phyloP scores from a whole-genome alignment of 2,113 vertebrate genomes.

The Prietella phreatophila region DNA sequence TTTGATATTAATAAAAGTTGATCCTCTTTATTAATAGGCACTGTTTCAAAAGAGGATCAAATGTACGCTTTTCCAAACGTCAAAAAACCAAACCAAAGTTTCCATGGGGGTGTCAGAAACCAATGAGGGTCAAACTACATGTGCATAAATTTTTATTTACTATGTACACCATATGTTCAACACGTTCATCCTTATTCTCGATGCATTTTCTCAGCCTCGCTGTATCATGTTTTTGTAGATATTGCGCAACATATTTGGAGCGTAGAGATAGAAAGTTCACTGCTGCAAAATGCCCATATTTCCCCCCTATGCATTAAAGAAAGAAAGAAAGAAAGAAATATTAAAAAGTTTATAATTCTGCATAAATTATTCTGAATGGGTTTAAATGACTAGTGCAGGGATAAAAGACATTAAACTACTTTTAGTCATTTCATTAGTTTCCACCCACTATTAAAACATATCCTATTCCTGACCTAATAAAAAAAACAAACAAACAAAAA shows the following conservation, averaged over 20 bases:
- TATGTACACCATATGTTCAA: too few relatives aligned
- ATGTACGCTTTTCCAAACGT: too few relatives aligned
- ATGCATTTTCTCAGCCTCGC: too few relatives aligned
- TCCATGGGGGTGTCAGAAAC: too few relatives aligned
- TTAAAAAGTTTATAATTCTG: not conserved
- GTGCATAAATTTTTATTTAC: too few relatives aligned
- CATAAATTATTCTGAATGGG: not conserved
- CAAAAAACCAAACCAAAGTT: too few relatives aligned
- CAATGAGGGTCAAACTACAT: too few relatives aligned
- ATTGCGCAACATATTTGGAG: too few relatives aligned
- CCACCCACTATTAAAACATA: not conserved
- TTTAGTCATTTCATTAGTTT: constrained; percentile 22
- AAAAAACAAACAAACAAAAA: constrained; percentile 14
- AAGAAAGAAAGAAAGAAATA: not conserved
- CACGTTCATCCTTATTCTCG: not conserved
- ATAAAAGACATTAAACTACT: not conserved
- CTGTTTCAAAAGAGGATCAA: too few relatives aligned
- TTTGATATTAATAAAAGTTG: too few relatives aligned
- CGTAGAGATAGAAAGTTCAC: not conserved
- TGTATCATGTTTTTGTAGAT: too few relatives aligned
- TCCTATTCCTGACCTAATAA: not conserved
- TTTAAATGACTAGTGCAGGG: not conserved
- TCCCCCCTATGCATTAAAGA: not conserved
- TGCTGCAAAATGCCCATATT: not conserved
- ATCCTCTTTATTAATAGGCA: too few relatives aligned